Conservation (phyloP, 2,888 invertebrate species). For the Platycheirus rosarum region DNA sequence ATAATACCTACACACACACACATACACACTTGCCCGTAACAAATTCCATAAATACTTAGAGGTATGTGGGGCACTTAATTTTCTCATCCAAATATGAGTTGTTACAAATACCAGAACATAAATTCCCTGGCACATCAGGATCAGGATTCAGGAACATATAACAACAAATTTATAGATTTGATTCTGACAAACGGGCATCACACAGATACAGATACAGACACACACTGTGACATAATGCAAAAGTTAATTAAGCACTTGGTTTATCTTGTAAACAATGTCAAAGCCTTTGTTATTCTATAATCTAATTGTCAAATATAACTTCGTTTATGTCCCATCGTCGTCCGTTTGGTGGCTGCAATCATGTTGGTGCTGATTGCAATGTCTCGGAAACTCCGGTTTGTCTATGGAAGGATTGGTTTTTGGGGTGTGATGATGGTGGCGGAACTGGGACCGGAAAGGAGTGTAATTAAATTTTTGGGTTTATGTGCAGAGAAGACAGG, state of each 20-base stretch:
- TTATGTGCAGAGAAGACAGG: constrained; percentile 13
- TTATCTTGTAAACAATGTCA: constrained; percentile 71
- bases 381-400: not conserved
- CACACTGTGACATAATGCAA: constrained; percentile 40
- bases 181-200: constrained; percentile 10
- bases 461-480: constrained; percentile 61
- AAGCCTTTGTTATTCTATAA: constrained; percentile 74
- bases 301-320: constrained; percentile 73
- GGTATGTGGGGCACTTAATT: constrained; percentile 36
- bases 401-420: not conserved
- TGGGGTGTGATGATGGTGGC: too few relatives aligned
- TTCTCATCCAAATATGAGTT: constrained; percentile 39
- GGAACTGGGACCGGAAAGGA: not conserved
- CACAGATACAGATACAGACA: constrained; percentile 14
- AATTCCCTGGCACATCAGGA: constrained; percentile 34
- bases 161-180: not conserved
- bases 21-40: too few relatives aligned
- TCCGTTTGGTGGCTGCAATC: constrained; percentile 51
- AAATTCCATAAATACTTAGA: not conserved
- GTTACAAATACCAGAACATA: constrained; percentile 52
- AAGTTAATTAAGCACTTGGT: constrained; percentile 72
- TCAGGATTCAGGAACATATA: not conserved
- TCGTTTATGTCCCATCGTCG: constrained; percentile 38
- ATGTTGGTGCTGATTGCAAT: constrained; percentile 65
- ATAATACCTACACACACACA: not conserved